A percentile compares a stretch with the other conserved stretches of the same genome.
phyloP scores from a whole-genome alignment of 1,140 invertebrate genomes.

The Drosophila carrolli region DNA sequence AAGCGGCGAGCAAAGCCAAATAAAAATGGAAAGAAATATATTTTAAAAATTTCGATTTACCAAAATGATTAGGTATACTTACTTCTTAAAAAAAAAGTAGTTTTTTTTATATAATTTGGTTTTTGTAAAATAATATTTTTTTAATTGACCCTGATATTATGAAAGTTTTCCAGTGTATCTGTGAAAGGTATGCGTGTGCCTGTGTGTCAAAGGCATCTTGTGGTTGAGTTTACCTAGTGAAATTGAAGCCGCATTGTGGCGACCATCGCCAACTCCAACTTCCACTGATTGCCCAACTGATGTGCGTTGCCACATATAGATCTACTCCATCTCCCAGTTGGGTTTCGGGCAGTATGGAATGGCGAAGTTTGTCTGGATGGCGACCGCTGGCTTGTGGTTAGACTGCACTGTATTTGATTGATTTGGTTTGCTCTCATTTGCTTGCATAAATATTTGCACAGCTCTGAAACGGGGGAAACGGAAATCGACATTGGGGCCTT shows the following conservation, averaged over 20 bases:
- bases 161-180: neutral
- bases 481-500: slow-evolving; percentile 16
- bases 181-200: slow-evolving; percentile 4
- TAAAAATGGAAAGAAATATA: too few relatives aligned
- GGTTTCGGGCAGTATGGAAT: neutral
- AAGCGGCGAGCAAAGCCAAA: too few relatives aligned
- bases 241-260: slow-evolving; percentile 60
- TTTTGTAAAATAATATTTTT: neutral
- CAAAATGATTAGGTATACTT: too few relatives aligned
- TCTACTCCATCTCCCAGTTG: slow-evolving; percentile 3
- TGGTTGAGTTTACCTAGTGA: slow-evolving; percentile 57
- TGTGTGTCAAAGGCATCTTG: slow-evolving; percentile 53
- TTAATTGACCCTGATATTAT: neutral
- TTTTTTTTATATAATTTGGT: too few relatives aligned
- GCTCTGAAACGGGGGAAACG: slow-evolving; percentile 15
- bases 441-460: slow-evolving; percentile 67
- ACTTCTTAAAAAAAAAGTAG: too few relatives aligned
- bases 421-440: slow-evolving; percentile 73
- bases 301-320: slow-evolving; percentile 24
- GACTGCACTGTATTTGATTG: slow-evolving; percentile 66
- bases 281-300: slow-evolving; percentile 53
- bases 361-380: slow-evolving; percentile 41
- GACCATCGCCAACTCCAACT: slow-evolving; percentile 43
- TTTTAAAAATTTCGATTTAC: too few relatives aligned
- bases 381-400: slow-evolving; percentile 63